Percentiles rank a stretch among this genome's conserved stretches.
Evolutionary conservation across 2,888 invertebrate genomes (phyloP).

Genomic region (Pimpla rufipes): DNA sequence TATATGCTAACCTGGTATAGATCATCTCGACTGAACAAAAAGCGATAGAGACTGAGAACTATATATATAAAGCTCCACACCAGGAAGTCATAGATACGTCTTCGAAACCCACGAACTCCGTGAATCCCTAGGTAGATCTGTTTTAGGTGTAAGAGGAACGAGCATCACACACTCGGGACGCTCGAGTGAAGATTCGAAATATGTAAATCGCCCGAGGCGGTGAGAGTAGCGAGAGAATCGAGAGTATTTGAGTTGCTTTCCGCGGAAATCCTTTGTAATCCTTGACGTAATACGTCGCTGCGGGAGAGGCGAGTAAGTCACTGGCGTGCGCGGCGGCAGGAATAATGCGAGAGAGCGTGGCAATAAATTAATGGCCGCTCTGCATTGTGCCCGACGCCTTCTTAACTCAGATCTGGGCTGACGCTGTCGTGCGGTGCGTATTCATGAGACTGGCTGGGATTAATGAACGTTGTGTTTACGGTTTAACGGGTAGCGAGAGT

Average conservation of each 20-base stretch:
- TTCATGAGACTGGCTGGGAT: constrained; percentile 39
- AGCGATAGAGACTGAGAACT: background rate
- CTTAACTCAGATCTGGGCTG: constrained; percentile 11
- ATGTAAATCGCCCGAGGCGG: constrained; percentile 46
- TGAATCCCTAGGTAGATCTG: constrained; percentile 23
- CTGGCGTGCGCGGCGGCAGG: background rate
- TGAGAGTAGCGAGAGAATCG: constrained; percentile 18
- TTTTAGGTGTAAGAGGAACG: constrained; percentile 19
- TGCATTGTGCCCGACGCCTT: constrained; percentile 45
- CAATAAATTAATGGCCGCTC: constrained; percentile 55
- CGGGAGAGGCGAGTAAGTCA: constrained; percentile 5
- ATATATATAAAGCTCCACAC: no score
- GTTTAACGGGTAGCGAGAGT: constrained; percentile 2
- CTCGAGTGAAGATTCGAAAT: constrained; percentile 25
- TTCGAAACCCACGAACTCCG: background rate
- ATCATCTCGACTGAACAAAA: background rate
- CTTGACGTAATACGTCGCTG: constrained; percentile 28
- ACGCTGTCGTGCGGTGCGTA: constrained; percentile 3
- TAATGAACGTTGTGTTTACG: constrained; percentile 31
- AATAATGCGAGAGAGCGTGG: constrained; percentile 35
- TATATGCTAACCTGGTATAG: background rate
- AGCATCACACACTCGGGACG: constrained; percentile 6
- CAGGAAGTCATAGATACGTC: constrained; percentile 4
- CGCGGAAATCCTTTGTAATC: constrained; percentile 38
- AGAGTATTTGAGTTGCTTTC: constrained; percentile 34